These are phyloP conservation scores for Aleiodes leptofemur DNA, from an alignment of 2,888 invertebrate genomes.

Conservation along the genomic window DNA sequence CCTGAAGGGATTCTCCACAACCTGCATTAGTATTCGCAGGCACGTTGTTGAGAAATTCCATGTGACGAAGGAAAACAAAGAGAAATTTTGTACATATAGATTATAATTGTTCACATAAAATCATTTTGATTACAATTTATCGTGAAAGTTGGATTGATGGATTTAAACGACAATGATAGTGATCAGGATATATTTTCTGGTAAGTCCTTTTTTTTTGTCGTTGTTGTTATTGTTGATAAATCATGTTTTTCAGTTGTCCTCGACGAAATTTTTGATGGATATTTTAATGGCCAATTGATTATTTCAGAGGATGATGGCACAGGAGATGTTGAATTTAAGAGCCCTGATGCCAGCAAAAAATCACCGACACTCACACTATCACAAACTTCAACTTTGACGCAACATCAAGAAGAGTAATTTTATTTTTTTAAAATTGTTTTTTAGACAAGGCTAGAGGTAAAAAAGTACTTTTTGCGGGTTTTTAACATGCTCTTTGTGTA, in stretches of 20 bases:
- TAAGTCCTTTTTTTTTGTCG: conserved; percentile 31
- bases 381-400: conserved; percentile 51
- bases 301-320: conserved; percentile 50
- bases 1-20: no score
- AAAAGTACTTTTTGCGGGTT: no score
- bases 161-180: conserved; percentile 27
- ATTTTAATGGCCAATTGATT: neutral
- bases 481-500: no score
- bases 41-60: neutral
- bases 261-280: neutral
- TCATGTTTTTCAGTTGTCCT: neutral
- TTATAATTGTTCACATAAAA: no score
- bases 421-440: neutral
- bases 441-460: no score
- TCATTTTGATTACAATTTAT: neutral
- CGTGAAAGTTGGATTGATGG: conserved; percentile 20
- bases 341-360: conserved; percentile 39
- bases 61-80: conserved; percentile 10
- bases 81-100: neutral
- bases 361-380: conserved; percentile 37
- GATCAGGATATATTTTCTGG: conserved; percentile 48
- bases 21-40: no score
- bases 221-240: neutral
- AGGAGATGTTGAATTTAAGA: conserved; percentile 12
- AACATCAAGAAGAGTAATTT: conserved; percentile 48